Evolutionary conservation across 2,113 vertebrate species (phyloP), one percentile per base, ranked within the genome.

Genomic region (Amazona guildingii): DNA sequence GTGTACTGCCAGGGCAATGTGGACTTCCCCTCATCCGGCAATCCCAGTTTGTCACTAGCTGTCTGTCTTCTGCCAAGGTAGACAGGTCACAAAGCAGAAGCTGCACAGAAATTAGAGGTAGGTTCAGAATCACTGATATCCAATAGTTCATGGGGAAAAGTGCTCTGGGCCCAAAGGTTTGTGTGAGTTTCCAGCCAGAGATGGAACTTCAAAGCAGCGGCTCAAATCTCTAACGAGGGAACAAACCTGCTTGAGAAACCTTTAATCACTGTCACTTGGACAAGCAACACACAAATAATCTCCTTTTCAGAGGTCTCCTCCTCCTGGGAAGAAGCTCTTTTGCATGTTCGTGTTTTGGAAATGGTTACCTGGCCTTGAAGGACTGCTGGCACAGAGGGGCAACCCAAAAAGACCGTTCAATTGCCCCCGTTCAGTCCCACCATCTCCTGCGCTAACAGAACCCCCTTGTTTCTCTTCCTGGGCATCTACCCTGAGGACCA

Each of bases 141-240:
- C 78, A 78, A 57, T 79, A 95, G 61, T 85, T 85, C 75, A 83
- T 28, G 35, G n/a, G 9, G 48, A 87, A 79, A 83, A 66, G 35
- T 48, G n/a, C 61, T 90, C 35, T 84, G 95, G 89, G 80, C 43
- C 66, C n/a, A 79, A 82, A 78, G 44, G 66, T 87, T 64, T 68
- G 33, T 46, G 59, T 64, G 74, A 85, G 41, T 68, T 89, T 96
- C 87, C 93, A 95, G 78, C n/a, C 80, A 82, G 82, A 88, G 84
- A 86, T 67, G 75, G 51, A 83, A 94, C 63, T 95, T 95, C 70
- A 96, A 96, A 95, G 87, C 70, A 73, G 44, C 54, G 59, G 75
- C 54, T 90, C 48, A 43, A 73, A 83, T 77, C 84, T 80, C 84
- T 74, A 80, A 70, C 0, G 2, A 77, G 49, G 41, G 85, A 87